phyloP scores from a whole-genome alignment of 2,888 invertebrate genomes.

The Dicyrtomina minuta region DNA sequence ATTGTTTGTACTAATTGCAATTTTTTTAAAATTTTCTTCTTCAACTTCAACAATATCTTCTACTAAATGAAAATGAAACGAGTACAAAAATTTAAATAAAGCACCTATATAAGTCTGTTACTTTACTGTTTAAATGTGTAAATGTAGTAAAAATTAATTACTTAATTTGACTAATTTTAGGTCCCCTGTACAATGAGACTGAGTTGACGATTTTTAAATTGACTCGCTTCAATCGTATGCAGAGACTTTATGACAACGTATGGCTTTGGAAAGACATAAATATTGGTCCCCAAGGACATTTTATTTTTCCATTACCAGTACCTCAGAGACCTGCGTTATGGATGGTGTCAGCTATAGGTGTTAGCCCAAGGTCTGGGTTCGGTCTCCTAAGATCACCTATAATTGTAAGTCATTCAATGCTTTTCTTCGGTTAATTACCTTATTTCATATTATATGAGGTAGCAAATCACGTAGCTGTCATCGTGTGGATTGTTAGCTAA shows the following conservation, averaged over 20 bases:
- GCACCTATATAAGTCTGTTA: too few species aligned
- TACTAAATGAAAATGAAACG: too few species aligned
- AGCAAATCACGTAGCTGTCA: too few species aligned
- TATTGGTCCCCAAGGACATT: conserved; percentile 86
- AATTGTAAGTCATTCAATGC: conserved; percentile 60
- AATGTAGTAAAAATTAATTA: too few species aligned
- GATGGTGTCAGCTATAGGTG: conserved; percentile 90
- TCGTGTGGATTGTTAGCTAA: too few species aligned
- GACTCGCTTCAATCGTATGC: conserved; percentile 81
- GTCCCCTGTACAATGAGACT: conserved; percentile 66
- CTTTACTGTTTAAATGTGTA: too few species aligned
- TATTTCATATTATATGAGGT: too few species aligned
- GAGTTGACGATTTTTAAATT: conserved; percentile 74
- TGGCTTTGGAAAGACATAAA: conserved; percentile 95
- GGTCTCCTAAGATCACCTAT: conserved; percentile 81
- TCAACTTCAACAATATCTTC: too few species aligned
- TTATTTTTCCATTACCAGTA: conserved; percentile 82
- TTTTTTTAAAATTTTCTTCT: neutral
- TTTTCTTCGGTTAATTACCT: conserved; percentile 5
- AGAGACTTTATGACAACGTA: conserved; percentile 88
- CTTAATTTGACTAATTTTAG: too few species aligned
- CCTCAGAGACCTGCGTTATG: conserved; percentile 82
- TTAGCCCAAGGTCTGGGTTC: conserved; percentile 81
- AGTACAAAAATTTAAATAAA: too few species aligned
- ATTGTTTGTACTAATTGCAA: neutral